Evolutionary conservation across 35 echinoderm and acorn worm species (phyloP).

Genomic region (Chiridota heheva): DNA sequence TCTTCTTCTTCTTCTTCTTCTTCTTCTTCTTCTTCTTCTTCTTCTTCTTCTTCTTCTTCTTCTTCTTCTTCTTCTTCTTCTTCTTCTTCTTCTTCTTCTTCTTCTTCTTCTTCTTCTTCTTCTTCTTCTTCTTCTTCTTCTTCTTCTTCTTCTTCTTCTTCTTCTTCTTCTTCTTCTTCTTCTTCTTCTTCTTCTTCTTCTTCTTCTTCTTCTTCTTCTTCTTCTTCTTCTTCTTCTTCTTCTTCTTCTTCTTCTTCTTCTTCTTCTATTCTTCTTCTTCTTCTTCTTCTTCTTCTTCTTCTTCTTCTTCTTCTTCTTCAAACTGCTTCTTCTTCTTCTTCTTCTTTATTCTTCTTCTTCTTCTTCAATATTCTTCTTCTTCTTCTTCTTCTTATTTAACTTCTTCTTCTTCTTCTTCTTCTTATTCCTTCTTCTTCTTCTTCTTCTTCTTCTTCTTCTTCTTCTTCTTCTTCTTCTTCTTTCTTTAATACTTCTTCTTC

Average conservation of each 20-base stretch:
- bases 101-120: background rate
- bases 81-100: background rate
- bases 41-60: constrained; percentile 21
- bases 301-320: too few species aligned
- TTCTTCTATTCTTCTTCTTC: background rate
- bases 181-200: constrained; percentile 2
- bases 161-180: background rate
- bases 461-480: background rate
- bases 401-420: too few species aligned
- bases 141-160: background rate
- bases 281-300: background rate
- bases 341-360: too few species aligned
- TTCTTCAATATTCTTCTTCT: constrained; percentile 27
- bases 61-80: background rate
- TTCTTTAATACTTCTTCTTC: too few species aligned
- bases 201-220: background rate
- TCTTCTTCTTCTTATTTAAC: too few species aligned
- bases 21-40: background rate
- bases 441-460: background rate
- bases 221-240: background rate
- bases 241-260: background rate
- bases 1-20: constrained; percentile 2
- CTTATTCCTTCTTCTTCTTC: too few species aligned
- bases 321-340: too few species aligned
- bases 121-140: background rate